Evolutionary conservation across 1,140 invertebrate genomes (phyloP).

Genomic region (Pteromalus puparum): DNA sequence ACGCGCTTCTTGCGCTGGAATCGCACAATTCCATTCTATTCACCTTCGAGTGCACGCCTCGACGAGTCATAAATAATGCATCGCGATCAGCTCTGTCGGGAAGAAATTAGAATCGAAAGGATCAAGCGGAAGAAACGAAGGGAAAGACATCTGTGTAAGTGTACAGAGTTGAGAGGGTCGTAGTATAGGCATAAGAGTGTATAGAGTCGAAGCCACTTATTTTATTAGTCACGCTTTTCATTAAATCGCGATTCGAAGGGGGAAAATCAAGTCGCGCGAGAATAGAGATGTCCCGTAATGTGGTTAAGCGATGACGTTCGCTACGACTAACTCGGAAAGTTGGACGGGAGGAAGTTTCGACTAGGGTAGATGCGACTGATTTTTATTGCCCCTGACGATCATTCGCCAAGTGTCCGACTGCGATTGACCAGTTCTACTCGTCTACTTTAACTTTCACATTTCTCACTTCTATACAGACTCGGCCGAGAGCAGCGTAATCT

Average conservation of each 20-base stretch:
- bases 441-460: no score
- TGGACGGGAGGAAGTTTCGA: no score
- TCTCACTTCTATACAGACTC: conserved; percentile 63
- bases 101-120: conserved; percentile 51
- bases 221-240: conserved; percentile 71
- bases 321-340: not conserved
- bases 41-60: not conserved
- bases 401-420: no score
- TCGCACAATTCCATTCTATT: no score
- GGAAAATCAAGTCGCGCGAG: not conserved
- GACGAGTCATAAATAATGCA: conserved; percentile 46
- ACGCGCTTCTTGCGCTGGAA: no score
- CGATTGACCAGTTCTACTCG: not conserved
- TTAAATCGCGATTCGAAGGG: conserved; percentile 63
- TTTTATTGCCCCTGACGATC: no score
- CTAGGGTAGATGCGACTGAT: no score
- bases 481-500: conserved; percentile 73
- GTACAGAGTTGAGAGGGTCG: not conserved
- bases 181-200: not conserved
- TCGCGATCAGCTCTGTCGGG: conserved; percentile 20
- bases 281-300: not conserved
- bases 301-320: conserved; percentile 3
- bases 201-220: conserved; percentile 61
- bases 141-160: conserved; percentile 43
- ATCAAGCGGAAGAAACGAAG: conserved; percentile 55